Conservation (phyloP, 2,113 vertebrate genomes). For the Lipophrys pholis region DNA sequence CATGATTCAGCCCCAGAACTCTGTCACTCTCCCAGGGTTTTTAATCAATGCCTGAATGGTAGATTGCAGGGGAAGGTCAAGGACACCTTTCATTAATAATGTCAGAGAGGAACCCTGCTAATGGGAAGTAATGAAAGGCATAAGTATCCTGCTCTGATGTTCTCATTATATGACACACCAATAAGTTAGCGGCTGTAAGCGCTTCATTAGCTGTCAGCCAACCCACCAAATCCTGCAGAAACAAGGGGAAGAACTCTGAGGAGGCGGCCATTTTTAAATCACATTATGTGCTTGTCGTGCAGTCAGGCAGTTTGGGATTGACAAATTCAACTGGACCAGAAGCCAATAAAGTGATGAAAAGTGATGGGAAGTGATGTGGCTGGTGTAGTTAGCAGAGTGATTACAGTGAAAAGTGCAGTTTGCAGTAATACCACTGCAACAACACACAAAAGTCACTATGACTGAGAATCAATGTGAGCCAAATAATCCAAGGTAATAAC, state of each 20-base stretch:
- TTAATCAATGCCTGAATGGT: constrained; percentile 68
- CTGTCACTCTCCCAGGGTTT: constrained; percentile 51
- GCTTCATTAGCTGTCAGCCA: constrained; percentile 4
- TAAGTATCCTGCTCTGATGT: constrained; percentile 37
- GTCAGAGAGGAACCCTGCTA: constrained; percentile 58
- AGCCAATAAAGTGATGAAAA: too few relatives aligned
- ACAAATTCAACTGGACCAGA: too few relatives aligned
- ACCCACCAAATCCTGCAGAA: neutral
- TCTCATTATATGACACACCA: constrained; percentile 34
- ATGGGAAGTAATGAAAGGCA: constrained; percentile 63
- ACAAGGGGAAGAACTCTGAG: neutral
- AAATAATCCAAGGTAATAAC: too few relatives aligned
- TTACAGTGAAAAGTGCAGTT: too few relatives aligned
- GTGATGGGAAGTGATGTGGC: too few relatives aligned
- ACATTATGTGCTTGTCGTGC: too few relatives aligned
- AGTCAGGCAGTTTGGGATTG: too few relatives aligned
- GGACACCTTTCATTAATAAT: constrained; percentile 70
- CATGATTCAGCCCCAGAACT: constrained; percentile 58
- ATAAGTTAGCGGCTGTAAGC: constrained; percentile 7
- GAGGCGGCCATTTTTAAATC: too few relatives aligned
- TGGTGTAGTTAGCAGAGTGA: too few relatives aligned
- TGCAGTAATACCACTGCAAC: too few relatives aligned
- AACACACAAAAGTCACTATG: too few relatives aligned
- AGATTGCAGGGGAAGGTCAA: constrained; percentile 71
- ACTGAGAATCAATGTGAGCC: too few relatives aligned